phyloP scores from a whole-genome alignment of 2,113 vertebrate genomes.

The Xyliphius kryptos region DNA sequence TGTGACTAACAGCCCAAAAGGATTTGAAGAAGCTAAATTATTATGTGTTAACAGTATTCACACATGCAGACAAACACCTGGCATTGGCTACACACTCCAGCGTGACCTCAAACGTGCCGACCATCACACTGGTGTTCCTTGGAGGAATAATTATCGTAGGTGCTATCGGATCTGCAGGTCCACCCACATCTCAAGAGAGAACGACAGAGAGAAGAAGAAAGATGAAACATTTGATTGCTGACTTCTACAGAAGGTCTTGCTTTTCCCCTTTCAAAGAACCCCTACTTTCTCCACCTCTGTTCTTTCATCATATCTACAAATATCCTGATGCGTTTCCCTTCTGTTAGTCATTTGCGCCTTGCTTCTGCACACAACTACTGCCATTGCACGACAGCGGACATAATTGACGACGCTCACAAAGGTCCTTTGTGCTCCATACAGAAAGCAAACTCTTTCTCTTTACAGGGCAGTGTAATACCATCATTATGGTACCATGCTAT shows the following conservation, averaged over 20 bases:
- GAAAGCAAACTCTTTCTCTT: constrained; percentile 20
- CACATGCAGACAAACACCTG: constrained; percentile 62
- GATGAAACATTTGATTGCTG: constrained; percentile 3
- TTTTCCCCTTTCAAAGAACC: background rate
- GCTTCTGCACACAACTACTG: constrained; percentile 13
- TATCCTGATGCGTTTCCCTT: background rate
- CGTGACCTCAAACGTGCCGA: constrained; percentile 84
- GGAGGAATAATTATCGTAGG: constrained; percentile 88
- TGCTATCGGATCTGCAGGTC: constrained; percentile 89
- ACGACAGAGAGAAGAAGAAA: constrained; percentile 15
- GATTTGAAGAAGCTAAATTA: constrained; percentile 15
- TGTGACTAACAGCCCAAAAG: background rate
- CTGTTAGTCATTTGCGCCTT: background rate
- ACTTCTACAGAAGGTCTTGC: constrained; percentile 1
- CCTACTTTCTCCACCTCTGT: constrained; percentile 2
- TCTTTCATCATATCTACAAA: background rate
- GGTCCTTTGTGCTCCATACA: constrained; percentile 17
- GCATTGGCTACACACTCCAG: constrained; percentile 96
- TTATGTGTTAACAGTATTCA: background rate
- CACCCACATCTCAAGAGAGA: constrained; percentile 73
- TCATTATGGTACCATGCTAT: constrained; percentile 55
- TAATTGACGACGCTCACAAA: constrained; percentile 19
- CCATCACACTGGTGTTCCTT: constrained; percentile 91
- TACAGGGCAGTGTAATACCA: constrained; percentile 30
- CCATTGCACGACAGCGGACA: constrained; percentile 26